Evolutionary conservation across 2,888 invertebrate species (phyloP).

Genomic region (Phyllotreta cruciferae): DNA sequence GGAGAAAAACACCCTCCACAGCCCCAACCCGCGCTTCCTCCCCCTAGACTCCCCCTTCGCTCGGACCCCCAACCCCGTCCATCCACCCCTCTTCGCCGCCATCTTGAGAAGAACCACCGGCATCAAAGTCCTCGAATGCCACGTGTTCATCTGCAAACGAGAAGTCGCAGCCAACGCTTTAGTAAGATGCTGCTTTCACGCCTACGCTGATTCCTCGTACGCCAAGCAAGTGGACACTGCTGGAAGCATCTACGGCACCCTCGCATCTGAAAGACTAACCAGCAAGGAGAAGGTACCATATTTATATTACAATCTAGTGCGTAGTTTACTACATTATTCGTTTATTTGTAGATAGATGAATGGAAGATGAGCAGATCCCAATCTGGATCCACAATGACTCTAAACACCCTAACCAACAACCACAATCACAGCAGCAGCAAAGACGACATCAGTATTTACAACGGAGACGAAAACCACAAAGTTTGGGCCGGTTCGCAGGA

Average conservation of each 20-base stretch:
- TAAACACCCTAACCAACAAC: slow-evolving; percentile 65
- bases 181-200: slow-evolving; percentile 96
- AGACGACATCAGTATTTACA: slow-evolving; percentile 84
- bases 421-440: slow-evolving; percentile 53
- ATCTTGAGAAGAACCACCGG: slow-evolving; percentile 94
- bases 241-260: slow-evolving; percentile 57
- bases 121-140: slow-evolving; percentile 97
- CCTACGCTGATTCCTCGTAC: slow-evolving; percentile 95
- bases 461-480: slow-evolving; percentile 93
- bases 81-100: slow-evolving; percentile 96
- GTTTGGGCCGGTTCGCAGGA: slow-evolving; percentile 86
- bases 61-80: slow-evolving; percentile 87
- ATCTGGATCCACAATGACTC: slow-evolving; percentile 67
- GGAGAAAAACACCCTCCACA: slow-evolving; percentile 60
- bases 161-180: slow-evolving; percentile 97
- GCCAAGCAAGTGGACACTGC: slow-evolving; percentile 80
- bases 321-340: neutral
- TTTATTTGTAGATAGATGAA: slow-evolving; percentile 61
- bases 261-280: slow-evolving; percentile 55
- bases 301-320: slow-evolving; percentile 10
- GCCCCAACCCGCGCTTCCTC: slow-evolving; percentile 85
- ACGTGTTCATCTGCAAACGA: slow-evolving; percentile 96
- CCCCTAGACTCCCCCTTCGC: slow-evolving; percentile 97
- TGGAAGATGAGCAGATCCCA: slow-evolving; percentile 65
- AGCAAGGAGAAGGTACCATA: slow-evolving; percentile 60